Evolutionary conservation across 2,888 invertebrate genomes (phyloP).

Genomic region (Keiferia lycopersicella): DNA sequence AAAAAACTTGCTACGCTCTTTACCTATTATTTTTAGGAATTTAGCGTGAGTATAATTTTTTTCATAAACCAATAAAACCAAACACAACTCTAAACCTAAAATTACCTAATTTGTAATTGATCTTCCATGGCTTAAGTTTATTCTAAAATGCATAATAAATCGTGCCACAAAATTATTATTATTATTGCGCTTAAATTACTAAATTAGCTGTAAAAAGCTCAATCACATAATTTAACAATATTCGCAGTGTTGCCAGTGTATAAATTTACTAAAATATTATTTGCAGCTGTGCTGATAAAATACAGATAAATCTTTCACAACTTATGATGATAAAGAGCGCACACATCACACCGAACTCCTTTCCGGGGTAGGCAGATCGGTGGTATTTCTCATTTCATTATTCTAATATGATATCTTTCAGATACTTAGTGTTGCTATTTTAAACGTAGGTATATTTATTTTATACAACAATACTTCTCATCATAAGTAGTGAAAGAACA

Average conservation of each 20-base stretch:
- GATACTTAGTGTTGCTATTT: not conserved
- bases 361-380: too few relatives aligned
- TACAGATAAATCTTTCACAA: constrained; percentile 15
- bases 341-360: too few relatives aligned
- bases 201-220: constrained; percentile 30
- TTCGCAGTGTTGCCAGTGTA: constrained; percentile 53
- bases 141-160: constrained; percentile 46
- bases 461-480: too few relatives aligned
- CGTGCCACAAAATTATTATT: constrained; percentile 48
- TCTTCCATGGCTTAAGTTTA: constrained; percentile 41
- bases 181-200: constrained; percentile 45
- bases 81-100: constrained; percentile 34
- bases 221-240: constrained; percentile 47
- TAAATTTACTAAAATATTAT: constrained; percentile 42
- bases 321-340: not conserved
- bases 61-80: constrained; percentile 44
- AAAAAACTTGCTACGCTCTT: not conserved
- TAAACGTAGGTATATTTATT: not conserved
- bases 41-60: constrained; percentile 10
- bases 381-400: too few relatives aligned
- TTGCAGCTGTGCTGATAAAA: constrained; percentile 38
- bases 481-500: constrained; percentile 10
- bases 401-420: too few relatives aligned
- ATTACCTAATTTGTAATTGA: constrained; percentile 59
- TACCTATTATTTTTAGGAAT: not conserved